Evolutionary conservation across 2,888 invertebrate genomes (phyloP), one percentile per base, ranked within the genome.

Genomic region (Archips crataeganus): DNA sequence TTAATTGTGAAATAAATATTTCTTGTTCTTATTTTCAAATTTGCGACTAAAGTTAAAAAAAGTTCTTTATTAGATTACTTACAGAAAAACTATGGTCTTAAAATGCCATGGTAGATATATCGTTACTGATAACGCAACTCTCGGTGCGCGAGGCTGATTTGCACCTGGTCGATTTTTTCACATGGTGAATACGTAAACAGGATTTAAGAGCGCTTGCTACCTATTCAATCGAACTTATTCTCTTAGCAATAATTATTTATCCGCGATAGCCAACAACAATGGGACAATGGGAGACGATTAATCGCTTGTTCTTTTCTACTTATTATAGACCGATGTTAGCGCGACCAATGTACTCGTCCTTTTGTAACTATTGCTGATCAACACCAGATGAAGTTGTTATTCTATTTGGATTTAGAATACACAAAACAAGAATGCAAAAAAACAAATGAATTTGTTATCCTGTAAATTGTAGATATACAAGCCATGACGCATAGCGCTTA

Each of bases 211-310:
- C 54, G 32, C 32, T 34, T 36, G 65, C 51, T 34, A 23, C 23
- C 23, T 23, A 51, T 49, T 13, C 32, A 63, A 65, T 34, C 65
- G 47, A n/a, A 68, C 39, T 45, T 57, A 62, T 67, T 70, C 64
- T 71, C 32, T 34, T 68, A 62, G 72, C 42, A 63, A 45, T n/a
- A 36, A 49, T 49, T 51, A 65, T 64, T 47, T 64, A 49, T 65
- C 51, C 49, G 8, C 15, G 15, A 39, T 36, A 63, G 39, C 42
- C 4, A 49, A 51, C 51, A 74, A 78, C 78, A 78, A 77, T 78
- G 72, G 77, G 74, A 76, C 73, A 75, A 77, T 77, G 76, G 78
- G 68, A 11, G 71, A 59, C 47, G 66, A 65, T 64, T 71, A 63
- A 74, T 60, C 65, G 60, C 69, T 73, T 73, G 72, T 74, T 71